A percentile compares a stretch with the other conserved stretches of the same genome.
These are phyloP conservation scores for Caenorhabditis wallacei DNA, from an alignment of 2,888 invertebrate species.

Conservation along the genomic window DNA sequence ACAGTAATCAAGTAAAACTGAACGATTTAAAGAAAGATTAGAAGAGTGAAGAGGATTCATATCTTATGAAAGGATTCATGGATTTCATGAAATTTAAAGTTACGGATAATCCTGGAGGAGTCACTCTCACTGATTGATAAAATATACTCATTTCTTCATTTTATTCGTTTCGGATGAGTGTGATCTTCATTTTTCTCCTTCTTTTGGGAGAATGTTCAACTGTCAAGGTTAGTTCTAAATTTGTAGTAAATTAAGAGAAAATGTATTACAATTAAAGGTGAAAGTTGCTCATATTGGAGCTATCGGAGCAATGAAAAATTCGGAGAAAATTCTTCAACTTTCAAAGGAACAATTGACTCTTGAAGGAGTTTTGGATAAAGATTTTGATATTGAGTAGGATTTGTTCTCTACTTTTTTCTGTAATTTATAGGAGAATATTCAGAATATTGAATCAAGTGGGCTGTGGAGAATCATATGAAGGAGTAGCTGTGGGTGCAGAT, in stretches of 20 bases:
- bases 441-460: slow-evolving; percentile 81
- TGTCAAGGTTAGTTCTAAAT: slow-evolving; percentile 39
- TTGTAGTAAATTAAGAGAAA: neutral
- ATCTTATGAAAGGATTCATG: slow-evolving; percentile 30
- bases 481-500: slow-evolving; percentile 82
- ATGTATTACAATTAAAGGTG: slow-evolving; percentile 57
- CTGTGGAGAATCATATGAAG: slow-evolving; percentile 82
- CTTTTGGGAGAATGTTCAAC: slow-evolving; percentile 28
- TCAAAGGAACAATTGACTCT: slow-evolving; percentile 76
- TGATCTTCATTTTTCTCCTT: slow-evolving; percentile 31
- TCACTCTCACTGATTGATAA: slow-evolving; percentile 50
- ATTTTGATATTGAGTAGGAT: slow-evolving; percentile 80
- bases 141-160: slow-evolving; percentile 28
- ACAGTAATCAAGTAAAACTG: slow-evolving; percentile 25
- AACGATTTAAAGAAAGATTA: slow-evolving; percentile 20
- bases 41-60: neutral
- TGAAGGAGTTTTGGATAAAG: slow-evolving; percentile 78
- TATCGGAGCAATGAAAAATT: slow-evolving; percentile 80
- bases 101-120: slow-evolving; percentile 37
- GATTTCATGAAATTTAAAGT: slow-evolving; percentile 15
- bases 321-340: slow-evolving; percentile 79
- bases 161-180: slow-evolving; percentile 17
- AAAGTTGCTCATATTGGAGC: slow-evolving; percentile 82
- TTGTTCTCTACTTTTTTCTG: no score
- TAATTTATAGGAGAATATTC: no score